Evolutionary conservation across 2,888 invertebrate species (phyloP).

Genomic region (Caenorhabditis panamensis): DNA sequence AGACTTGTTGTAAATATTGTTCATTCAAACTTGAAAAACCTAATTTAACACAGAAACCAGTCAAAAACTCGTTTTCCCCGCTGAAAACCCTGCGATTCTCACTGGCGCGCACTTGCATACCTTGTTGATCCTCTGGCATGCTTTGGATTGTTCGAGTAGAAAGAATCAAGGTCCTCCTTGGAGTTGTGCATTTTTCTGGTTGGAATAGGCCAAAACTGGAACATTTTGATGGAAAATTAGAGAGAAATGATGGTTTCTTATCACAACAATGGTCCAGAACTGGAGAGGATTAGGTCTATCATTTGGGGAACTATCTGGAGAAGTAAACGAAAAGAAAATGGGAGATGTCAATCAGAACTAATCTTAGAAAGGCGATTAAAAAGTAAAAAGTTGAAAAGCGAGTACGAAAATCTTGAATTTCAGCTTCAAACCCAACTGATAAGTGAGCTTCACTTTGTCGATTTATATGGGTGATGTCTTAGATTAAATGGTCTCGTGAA

Average conservation of each 20-base stretch:
- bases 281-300: no score
- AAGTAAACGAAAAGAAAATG: not conserved
- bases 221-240: slow-evolving; percentile 20
- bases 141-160: slow-evolving; percentile 20
- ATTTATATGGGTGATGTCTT: no score
- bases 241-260: not conserved
- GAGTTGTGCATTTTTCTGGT: slow-evolving; percentile 46
- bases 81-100: no score
- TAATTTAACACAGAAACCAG: no score
- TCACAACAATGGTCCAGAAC: slow-evolving; percentile 3
- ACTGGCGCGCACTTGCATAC: slow-evolving; percentile 3
- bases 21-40: no score
- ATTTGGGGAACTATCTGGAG: no score
- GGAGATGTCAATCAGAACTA: slow-evolving; percentile 20
- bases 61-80: not conserved
- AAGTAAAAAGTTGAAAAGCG: not conserved
- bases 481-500: no score
- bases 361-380: slow-evolving; percentile 9
- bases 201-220: slow-evolving; percentile 34
- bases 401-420: not conserved
- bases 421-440: not conserved
- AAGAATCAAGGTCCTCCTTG: slow-evolving; percentile 46
- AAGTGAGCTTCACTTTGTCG: no score
- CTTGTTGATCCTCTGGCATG: slow-evolving; percentile 32
- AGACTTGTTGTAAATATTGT: no score